A percentile compares a stretch with the other conserved stretches of the same genome.
Evolutionary conservation across 92 coral and sea anemone species (phyloP).

Genomic region (Epizoanthus rinbou): DNA sequence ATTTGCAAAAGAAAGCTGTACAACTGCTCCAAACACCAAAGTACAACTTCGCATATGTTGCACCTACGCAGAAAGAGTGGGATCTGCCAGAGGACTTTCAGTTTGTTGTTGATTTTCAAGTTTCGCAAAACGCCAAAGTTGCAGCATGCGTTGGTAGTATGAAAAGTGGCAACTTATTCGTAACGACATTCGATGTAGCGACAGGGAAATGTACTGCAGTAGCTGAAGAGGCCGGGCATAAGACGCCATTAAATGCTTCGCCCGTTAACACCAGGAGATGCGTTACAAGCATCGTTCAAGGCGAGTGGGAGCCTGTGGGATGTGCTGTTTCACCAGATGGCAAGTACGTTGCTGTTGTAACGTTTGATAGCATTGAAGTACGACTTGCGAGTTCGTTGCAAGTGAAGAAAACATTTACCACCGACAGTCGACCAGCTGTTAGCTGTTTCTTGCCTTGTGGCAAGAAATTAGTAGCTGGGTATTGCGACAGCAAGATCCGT

Average conservation of each 20-base stretch:
- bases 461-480: constrained; percentile 18
- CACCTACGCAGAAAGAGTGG: constrained; percentile 17
- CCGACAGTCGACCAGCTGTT: constrained; percentile 10
- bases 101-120: background rate
- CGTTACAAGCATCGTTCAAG: constrained; percentile 1
- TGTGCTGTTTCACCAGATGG: constrained; percentile 28
- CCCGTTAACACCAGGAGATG: background rate
- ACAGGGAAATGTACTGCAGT: constrained; percentile 16
- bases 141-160: constrained; percentile 32
- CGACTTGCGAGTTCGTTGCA: constrained; percentile 14
- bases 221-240: background rate
- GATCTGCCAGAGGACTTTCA: background rate
- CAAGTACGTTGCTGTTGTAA: constrained; percentile 18
- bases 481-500: constrained; percentile 27
- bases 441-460: constrained; percentile 11
- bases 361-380: constrained; percentile 15
- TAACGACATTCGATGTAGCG: constrained; percentile 20
- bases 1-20: constrained; percentile 5
- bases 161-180: background rate
- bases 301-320: background rate
- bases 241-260: background rate
- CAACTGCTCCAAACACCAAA: constrained; percentile 12
- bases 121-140: constrained; percentile 10
- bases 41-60: constrained; percentile 23
- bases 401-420: constrained; percentile 10